Evolutionary conservation across 2,797 vertebrate genomes (phyloP).

Genomic region (Fistularia tabacaria): DNA sequence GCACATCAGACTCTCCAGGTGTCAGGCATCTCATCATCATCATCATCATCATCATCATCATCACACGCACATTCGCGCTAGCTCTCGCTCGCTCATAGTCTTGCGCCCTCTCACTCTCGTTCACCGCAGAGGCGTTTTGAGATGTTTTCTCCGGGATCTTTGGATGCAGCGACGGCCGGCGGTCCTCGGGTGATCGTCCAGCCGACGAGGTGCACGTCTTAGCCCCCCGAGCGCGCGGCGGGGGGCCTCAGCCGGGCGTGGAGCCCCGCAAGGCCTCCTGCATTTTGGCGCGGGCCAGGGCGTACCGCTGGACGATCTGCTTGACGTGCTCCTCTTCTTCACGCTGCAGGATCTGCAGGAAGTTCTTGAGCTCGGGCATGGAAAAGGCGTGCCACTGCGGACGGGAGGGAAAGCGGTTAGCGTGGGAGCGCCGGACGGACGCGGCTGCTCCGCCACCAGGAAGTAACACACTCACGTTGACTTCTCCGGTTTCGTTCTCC

Average conservation of each 20-base stretch:
- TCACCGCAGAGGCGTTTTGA: constrained; percentile 62
- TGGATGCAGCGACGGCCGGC: constrained; percentile 56
- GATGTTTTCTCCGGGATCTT: constrained; percentile 62
- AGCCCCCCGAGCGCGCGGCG: background rate
- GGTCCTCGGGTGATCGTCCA: constrained; percentile 36
- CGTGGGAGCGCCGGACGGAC: background rate
- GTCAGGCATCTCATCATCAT: constrained; percentile 73
- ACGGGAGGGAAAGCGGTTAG: background rate
- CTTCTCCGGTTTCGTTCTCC: constrained; percentile 95
- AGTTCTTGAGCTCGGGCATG: constrained; percentile 90
- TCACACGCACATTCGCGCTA: constrained; percentile 73
- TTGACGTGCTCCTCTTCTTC: constrained; percentile 91
- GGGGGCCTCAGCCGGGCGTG: constrained; percentile 77
- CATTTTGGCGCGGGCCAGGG: constrained; percentile 83
- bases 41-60: constrained; percentile 66
- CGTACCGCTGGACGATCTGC: constrained; percentile 84
- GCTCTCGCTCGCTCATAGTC: constrained; percentile 51
- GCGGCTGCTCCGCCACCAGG: background rate
- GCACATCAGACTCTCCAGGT: constrained; percentile 76
- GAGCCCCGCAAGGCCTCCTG: constrained; percentile 79
- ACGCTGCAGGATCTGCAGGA: constrained; percentile 87
- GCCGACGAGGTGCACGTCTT: constrained; percentile 44
- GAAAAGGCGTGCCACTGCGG: constrained; percentile 92
- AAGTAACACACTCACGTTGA: constrained; percentile 83
- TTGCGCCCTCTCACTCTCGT: constrained; percentile 63